Percentiles rank a stretch among this genome's conserved stretches.
phyloP scores from a whole-genome alignment of 1,140 invertebrate species.

The Adelges cooleyi region DNA sequence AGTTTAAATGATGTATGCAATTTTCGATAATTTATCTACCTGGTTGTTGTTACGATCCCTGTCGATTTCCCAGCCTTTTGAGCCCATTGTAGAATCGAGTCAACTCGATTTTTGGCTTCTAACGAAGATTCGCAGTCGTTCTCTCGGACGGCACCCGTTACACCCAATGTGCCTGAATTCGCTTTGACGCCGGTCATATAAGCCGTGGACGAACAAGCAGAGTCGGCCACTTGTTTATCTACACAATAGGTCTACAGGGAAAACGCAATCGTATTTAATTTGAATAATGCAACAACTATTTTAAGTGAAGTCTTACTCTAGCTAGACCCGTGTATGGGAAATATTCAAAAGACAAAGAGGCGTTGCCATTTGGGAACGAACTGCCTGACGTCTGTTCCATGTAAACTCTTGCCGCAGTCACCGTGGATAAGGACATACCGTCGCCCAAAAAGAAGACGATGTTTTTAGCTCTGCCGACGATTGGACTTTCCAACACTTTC shows the following conservation, averaged over 20 bases:
- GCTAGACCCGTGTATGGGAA: conserved; percentile 61
- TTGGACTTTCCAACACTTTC: conserved; percentile 8
- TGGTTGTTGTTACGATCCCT: conserved; percentile 63
- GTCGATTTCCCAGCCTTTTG: conserved; percentile 58
- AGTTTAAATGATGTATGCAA: too few relatives aligned
- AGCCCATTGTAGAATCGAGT: conserved; percentile 47
- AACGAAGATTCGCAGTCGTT: conserved; percentile 47
- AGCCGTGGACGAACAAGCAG: conserved; percentile 42
- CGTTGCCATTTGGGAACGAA: conserved; percentile 47
- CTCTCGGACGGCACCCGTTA: conserved; percentile 50
- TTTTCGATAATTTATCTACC: too few relatives aligned
- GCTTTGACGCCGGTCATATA: conserved; percentile 40
- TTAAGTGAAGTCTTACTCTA: conserved; percentile 45
- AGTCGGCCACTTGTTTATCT: conserved; percentile 43
- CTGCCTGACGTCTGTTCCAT: conserved; percentile 48
- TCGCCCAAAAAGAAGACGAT: conserved; percentile 63
- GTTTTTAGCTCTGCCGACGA: conserved; percentile 47
- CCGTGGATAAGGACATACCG: conserved; percentile 59
- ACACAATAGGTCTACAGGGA: conserved; percentile 42
- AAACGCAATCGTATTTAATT: background rate
- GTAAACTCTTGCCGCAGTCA: conserved; percentile 53
- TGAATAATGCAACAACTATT: background rate
- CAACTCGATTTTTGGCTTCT: conserved; percentile 38
- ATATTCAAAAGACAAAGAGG: conserved; percentile 56
- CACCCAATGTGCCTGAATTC: conserved; percentile 52